These are phyloP conservation scores for Mesorhabditis belari DNA, from an alignment of 2,888 invertebrate genomes.

Conservation along the genomic window DNA sequence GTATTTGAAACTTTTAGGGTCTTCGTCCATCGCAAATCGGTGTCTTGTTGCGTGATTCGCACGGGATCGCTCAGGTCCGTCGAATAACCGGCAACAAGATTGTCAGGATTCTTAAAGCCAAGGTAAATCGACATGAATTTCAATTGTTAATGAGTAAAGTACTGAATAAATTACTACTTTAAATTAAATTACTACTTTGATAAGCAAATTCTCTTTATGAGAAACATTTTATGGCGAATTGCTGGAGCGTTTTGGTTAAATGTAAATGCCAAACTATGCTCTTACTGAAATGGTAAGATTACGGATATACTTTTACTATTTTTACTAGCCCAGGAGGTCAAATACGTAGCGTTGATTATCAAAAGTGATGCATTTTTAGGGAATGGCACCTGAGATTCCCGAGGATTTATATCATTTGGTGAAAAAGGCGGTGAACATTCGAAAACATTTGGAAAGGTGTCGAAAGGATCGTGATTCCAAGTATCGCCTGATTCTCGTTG, in stretches of 20 bases:
- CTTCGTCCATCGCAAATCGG: slow-evolving; percentile 98
- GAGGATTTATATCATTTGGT: slow-evolving; percentile 98
- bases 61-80: slow-evolving; percentile 97
- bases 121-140: slow-evolving; percentile 23
- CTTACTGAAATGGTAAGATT: too few relatives aligned
- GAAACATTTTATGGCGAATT: too few relatives aligned
- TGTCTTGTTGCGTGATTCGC: slow-evolving; percentile 96
- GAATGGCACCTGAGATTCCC: slow-evolving; percentile 91
- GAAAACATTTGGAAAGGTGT: slow-evolving; percentile 97
- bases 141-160: too few relatives aligned
- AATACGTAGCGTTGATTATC: too few relatives aligned
- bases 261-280: too few relatives aligned
- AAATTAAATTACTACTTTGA: too few relatives aligned
- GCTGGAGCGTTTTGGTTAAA: too few relatives aligned
- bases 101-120: slow-evolving; percentile 89
- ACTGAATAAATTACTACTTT: too few relatives aligned
- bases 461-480: slow-evolving; percentile 91
- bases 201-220: too few relatives aligned
- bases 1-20: slow-evolving; percentile 62
- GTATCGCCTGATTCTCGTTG: slow-evolving; percentile 95
- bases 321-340: too few relatives aligned
- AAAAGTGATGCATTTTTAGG: too few relatives aligned
- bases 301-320: too few relatives aligned
- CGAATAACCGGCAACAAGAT: slow-evolving; percentile 99
- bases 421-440: slow-evolving; percentile 96